phyloP scores from a whole-genome alignment of 2,113 vertebrate genomes.

The Eurypyga helias region DNA sequence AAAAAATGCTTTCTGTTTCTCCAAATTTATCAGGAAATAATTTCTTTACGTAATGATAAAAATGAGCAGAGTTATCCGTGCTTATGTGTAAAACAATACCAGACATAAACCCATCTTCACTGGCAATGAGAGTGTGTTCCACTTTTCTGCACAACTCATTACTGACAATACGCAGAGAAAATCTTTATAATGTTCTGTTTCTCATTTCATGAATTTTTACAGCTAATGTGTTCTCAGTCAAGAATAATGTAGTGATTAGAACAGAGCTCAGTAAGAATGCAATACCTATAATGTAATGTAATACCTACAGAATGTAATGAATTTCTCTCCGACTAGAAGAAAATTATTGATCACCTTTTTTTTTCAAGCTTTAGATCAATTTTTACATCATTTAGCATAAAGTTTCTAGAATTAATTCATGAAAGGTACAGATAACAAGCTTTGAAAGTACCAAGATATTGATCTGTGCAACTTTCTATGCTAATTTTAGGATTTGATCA shows the following conservation, averaged over 20 bases:
- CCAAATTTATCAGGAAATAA: slow-evolving; percentile 46
- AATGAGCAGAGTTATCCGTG: slow-evolving; percentile 8
- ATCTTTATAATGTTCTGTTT: slow-evolving; percentile 74
- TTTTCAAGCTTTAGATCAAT: slow-evolving; percentile 72
- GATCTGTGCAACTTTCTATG: slow-evolving; percentile 62
- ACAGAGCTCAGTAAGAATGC: slow-evolving; percentile 62
- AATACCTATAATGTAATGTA: slow-evolving; percentile 72
- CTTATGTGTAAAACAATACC: slow-evolving; percentile 65
- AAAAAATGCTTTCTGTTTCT: neutral
- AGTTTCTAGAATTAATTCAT: slow-evolving; percentile 67
- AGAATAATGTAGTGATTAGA: slow-evolving; percentile 77
- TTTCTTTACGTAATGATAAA: slow-evolving; percentile 42
- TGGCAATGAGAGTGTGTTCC: slow-evolving; percentile 57
- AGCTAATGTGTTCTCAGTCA: slow-evolving; percentile 76
- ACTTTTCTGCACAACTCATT: slow-evolving; percentile 75
- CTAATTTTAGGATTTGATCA: slow-evolving; percentile 69
- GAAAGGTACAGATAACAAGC: slow-evolving; percentile 61
- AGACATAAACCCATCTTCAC: slow-evolving; percentile 63
- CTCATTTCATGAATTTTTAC: slow-evolving; percentile 80
- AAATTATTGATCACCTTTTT: slow-evolving; percentile 73
- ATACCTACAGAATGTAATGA: slow-evolving; percentile 71
- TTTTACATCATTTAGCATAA: slow-evolving; percentile 70
- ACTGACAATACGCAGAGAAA: slow-evolving; percentile 73
- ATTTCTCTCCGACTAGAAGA: slow-evolving; percentile 72
- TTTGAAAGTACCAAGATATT: slow-evolving; percentile 76